Evolutionary conservation across 1,140 invertebrate genomes (phyloP), one percentile per base, ranked within the genome.

Genomic region (Adelges cooleyi): DNA sequence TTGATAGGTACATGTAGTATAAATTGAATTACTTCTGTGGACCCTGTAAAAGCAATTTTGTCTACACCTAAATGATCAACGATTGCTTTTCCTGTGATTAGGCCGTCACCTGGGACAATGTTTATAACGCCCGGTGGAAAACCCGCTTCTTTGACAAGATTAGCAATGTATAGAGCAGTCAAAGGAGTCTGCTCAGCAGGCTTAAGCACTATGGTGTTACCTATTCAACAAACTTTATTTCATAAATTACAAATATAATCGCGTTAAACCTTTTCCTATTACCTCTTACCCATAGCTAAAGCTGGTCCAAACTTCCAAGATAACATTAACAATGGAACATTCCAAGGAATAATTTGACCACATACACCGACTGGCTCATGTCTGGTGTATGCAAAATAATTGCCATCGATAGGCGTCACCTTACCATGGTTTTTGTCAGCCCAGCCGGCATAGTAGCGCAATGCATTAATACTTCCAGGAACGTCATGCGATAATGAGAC

Each of bases 291-390:
- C 67, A 86, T 88, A 4, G 91, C 87, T 51, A 98, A 76, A n/a
- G 93, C 92, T 1, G 95, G 93, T 1, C 85, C 95, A 36, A 98
- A 76, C 77, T 99, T 99, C 95, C 94, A 98, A 2, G 91, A 82
- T 72, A 89, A 83, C 94, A 99, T 97, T 65, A 97, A 73, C 25
- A 98, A 72, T 1, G 95, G 95, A 74, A 97, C 98, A 77, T 98
- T 98, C 95, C 95, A 98, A 8, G 95, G 95, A 68, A 97, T 97
- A 65, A 98, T 97, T 77, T 97, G 93, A 23, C 89, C 95, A 77
- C 93, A 96, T 46, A 99, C 92, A 50, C 95, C 96, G 27, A 98
- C 87, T 1, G 96, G 94, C 75, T 99, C 95, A 70, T 95, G 91
- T 25, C 92, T 81, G 0, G 95, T 98, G 71, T 95, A 95, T 0